phyloP scores from a whole-genome alignment of 1,140 invertebrate genomes.

The Drosophila athabasca region DNA sequence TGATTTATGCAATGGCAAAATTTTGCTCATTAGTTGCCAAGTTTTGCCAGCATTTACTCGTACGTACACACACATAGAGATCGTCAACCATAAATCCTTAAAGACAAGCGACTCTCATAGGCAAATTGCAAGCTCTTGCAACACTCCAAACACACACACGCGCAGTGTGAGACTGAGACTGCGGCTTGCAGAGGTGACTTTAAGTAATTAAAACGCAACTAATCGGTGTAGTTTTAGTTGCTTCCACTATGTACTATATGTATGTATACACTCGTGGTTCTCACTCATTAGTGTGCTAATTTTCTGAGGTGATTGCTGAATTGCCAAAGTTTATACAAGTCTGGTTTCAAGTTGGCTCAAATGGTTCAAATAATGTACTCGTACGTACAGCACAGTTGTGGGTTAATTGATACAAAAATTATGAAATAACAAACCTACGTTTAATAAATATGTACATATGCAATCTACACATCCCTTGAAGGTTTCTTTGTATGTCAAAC shows the following conservation, averaged over 20 bases:
- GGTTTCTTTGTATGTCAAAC: no score
- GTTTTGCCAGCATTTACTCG: slow-evolving; percentile 42
- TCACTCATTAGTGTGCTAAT: slow-evolving; percentile 17
- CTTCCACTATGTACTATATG: neutral
- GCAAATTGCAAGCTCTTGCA: slow-evolving; percentile 34
- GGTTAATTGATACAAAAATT: no score
- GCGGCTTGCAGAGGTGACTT: slow-evolving; percentile 10
- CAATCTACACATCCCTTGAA: no score
- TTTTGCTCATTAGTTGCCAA: slow-evolving; percentile 79
- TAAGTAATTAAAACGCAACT: slow-evolving; percentile 40
- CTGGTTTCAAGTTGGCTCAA: neutral
- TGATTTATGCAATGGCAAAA: slow-evolving; percentile 76
- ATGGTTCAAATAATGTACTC: neutral
- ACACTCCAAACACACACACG: slow-evolving; percentile 5
- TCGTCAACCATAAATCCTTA: slow-evolving; percentile 59
- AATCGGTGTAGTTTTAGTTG: slow-evolving; percentile 34
- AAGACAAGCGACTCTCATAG: slow-evolving; percentile 47
- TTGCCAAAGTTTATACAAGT: neutral
- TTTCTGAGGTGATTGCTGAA: neutral
- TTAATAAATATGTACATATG: no score
- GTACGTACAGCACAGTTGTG: no score
- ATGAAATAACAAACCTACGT: no score
- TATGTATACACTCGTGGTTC: neutral
- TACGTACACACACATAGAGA: slow-evolving; percentile 2
- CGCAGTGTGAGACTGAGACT: neutral